These are phyloP conservation scores for Lagodon rhomboides DNA, from an alignment of 2,797 vertebrate genomes.

Conservation along the genomic window DNA sequence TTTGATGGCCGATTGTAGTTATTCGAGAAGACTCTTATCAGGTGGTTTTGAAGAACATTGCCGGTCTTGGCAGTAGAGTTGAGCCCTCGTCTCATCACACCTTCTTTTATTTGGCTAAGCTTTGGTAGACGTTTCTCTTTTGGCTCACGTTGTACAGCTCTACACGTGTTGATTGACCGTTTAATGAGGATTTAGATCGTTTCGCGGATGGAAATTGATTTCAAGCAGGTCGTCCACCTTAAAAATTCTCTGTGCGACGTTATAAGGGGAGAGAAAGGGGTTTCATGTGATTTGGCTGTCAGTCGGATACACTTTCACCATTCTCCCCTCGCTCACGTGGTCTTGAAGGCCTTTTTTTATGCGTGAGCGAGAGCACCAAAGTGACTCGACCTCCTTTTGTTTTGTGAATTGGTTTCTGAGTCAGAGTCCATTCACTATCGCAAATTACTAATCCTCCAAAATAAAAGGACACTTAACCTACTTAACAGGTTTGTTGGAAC, in stretches of 20 bases:
- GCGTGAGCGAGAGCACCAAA: conserved; percentile 9
- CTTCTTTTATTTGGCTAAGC: conserved; percentile 30
- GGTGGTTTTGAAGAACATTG: conserved; percentile 33
- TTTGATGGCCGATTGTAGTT: conserved; percentile 45
- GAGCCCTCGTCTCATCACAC: conserved; percentile 35
- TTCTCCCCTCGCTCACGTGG: conserved; percentile 11
- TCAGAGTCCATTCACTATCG: conserved; percentile 56
- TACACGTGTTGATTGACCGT: conserved; percentile 41
- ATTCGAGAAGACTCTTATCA: conserved; percentile 46
- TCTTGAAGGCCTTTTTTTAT: conserved; percentile 20
- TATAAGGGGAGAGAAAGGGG: neutral
- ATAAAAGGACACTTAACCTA: conserved; percentile 78
- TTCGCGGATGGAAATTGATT: conserved; percentile 51
- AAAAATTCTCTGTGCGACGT: conserved; percentile 4
- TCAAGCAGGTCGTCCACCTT: conserved; percentile 31
- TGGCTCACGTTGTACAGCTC: conserved; percentile 37
- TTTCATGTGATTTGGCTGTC: conserved; percentile 20
- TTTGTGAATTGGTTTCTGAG: conserved; percentile 34
- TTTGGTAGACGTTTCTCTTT: conserved; percentile 26
- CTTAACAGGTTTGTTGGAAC: conserved; percentile 83
- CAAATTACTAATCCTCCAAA: conserved; percentile 67
- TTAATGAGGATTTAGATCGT: conserved; percentile 35
- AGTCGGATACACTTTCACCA: neutral
- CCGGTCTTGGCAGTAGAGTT: neutral
- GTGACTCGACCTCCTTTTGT: conserved; percentile 35